These are phyloP conservation scores for Scylla paramamosain DNA, from an alignment of 1,140 invertebrate genomes.

Conservation along the genomic window DNA sequence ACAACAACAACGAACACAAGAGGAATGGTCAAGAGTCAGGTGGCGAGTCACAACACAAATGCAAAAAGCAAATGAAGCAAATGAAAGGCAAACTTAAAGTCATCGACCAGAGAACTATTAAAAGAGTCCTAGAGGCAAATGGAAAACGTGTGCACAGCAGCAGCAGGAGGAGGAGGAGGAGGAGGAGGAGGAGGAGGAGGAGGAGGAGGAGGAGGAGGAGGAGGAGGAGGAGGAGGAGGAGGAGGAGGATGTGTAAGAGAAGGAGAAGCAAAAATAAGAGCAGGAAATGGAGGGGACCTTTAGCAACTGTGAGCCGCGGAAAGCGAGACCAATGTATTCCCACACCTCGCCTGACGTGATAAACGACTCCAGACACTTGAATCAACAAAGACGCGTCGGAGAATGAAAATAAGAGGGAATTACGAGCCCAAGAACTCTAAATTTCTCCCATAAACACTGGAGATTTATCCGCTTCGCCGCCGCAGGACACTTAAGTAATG, in stretches of 20 bases:
- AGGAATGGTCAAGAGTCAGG: neutral
- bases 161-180: neutral
- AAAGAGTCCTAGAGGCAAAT: neutral
- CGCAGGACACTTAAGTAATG: neutral
- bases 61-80: too few species aligned
- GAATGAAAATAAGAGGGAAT: neutral
- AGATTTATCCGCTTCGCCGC: neutral
- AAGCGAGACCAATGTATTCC: neutral
- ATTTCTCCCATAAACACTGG: conserved; percentile 2
- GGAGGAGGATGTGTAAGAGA: neutral
- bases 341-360: neutral
- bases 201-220: neutral
- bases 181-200: neutral
- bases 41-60: neutral
- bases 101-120: neutral
- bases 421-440: conserved; percentile 13
- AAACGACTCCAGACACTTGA: neutral
- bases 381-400: neutral
- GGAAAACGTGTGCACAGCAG: neutral
- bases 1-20: too few species aligned
- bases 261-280: neutral
- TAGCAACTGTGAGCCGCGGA: neutral
- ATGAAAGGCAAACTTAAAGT: neutral
- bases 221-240: neutral
- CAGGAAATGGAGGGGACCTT: neutral